These are phyloP conservation scores for Paracentrotus lividus DNA, from an alignment of 53 echinoderm and acorn worm species.

Conservation along the genomic window DNA sequence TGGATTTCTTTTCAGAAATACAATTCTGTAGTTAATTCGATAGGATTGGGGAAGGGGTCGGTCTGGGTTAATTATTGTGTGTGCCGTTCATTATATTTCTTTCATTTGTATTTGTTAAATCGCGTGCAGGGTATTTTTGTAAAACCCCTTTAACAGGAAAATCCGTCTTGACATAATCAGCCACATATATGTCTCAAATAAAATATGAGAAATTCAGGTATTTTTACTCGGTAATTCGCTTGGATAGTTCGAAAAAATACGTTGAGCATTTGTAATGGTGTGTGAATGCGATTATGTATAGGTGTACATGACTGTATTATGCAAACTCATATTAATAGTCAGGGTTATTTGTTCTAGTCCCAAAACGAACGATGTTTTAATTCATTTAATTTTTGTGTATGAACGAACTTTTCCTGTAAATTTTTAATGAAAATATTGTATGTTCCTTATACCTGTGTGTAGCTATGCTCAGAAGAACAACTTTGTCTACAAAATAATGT, in stretches of 20 bases:
- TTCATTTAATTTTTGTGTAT: not conserved
- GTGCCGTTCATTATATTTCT: slow-evolving; percentile 13
- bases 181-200: slow-evolving; percentile 16
- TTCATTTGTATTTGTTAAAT: not conserved
- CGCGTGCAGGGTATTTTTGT: slow-evolving; percentile 33
- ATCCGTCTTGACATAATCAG: not conserved
- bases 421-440: not conserved
- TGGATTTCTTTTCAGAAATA: not conserved
- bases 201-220: not conserved
- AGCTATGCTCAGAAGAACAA: not conserved
- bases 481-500: not conserved
- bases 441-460: too few species aligned
- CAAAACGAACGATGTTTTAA: not conserved
- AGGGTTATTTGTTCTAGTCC: slow-evolving; percentile 1
- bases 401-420: not conserved
- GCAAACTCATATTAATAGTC: not conserved
- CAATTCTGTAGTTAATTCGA: not conserved
- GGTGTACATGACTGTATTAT: not conserved
- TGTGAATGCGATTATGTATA: not conserved
- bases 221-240: too few species aligned
- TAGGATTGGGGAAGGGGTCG: not conserved
- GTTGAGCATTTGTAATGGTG: not conserved
- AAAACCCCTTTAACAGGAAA: not conserved
- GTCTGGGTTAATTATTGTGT: not conserved
- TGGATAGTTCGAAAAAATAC: too few species aligned